Evolutionary conservation across 2,797 vertebrate genomes (phyloP), one percentile per base, ranked within the genome.

Genomic region (Hypotaenidia philippensis): DNA sequence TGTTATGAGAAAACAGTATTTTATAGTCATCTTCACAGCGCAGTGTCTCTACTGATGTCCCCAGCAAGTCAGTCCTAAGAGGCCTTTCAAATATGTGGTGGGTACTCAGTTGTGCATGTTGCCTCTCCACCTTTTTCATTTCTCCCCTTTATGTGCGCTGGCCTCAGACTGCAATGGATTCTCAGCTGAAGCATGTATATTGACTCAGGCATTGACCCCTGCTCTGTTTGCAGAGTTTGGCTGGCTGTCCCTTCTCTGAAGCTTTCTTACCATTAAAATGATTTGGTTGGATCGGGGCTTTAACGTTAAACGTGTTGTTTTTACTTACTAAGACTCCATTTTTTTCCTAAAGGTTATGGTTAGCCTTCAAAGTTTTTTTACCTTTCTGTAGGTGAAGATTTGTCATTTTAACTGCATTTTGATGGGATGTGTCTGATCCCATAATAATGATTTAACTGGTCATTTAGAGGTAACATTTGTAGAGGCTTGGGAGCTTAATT

Each of bases 31-130:
- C 47, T 76, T 64, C 83, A 50, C 31, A 92, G 20, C 4, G 9
- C 34, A 50, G 53, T 59, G 26, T 63, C 52, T 49, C 64, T 93
- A 20, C 34, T 77, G 74, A 74, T 65, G 81, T 94, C 86, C 65
- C 21, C 61, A 64, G 29, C 26, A 92, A 71, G n/a, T 38, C 31
- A 72, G 70, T 91, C 32, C 29, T 89, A 52, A 68, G 25, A 83
- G 64, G 47, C 22, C 53, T 94, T 93, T 81, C 34, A 53, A 49
- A 19, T 52, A 16, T 9, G 11, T 87, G 70, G 53, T 87, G 38
- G 79, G 84, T 93, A 89, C 85, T 29, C 53, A 94, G 66, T 17
- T 79, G 94, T 94, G 75, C 59, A 31, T 29, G 23, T 86, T 94
- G 94, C 34, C 68, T 77, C 66, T 89, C 40, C 74, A n/a, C 21